Conservation (phyloP, 2,113 vertebrate species). For the Bos javanicus region DNA sequence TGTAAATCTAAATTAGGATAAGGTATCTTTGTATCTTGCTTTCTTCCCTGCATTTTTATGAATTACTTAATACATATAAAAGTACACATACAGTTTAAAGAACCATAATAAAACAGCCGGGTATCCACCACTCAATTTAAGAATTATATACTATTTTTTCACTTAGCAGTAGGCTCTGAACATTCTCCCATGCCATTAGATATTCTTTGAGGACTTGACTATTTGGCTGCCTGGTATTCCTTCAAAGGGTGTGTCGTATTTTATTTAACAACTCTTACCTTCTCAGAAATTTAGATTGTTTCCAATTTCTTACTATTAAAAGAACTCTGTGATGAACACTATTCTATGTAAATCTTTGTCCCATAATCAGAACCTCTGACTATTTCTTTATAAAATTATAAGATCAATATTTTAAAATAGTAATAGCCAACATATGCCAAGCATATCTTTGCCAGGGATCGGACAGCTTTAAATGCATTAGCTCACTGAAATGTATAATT, state of each 20-base stretch:
- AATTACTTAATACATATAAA: background rate
- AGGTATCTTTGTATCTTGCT: background rate
- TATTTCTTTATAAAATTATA: background rate
- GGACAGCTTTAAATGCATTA: background rate
- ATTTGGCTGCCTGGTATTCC: background rate
- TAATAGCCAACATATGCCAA: background rate
- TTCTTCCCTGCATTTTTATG: background rate
- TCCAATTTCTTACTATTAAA: slow-evolving; percentile 21
- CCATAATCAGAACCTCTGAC: background rate
- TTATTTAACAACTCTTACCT: slow-evolving; percentile 30
- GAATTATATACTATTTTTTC: background rate
- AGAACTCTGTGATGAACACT: background rate
- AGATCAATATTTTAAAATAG: background rate
- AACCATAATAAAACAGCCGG: background rate
- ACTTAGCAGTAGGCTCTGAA: background rate
- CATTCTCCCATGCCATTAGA: background rate
- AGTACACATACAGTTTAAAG: background rate
- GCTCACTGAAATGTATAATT: background rate
- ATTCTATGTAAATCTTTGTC: background rate
- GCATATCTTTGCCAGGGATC: background rate
- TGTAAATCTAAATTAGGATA: background rate
- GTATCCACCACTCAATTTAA: background rate
- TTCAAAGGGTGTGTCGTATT: slow-evolving; percentile 33
- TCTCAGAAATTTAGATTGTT: slow-evolving; percentile 45
- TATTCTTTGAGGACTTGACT: slow-evolving; percentile 42